A percentile compares a stretch with the other conserved stretches of the same genome.
These are phyloP conservation scores for Tenebrosternarchus preto DNA, from an alignment of 2,113 vertebrate species.

Conservation along the genomic window DNA sequence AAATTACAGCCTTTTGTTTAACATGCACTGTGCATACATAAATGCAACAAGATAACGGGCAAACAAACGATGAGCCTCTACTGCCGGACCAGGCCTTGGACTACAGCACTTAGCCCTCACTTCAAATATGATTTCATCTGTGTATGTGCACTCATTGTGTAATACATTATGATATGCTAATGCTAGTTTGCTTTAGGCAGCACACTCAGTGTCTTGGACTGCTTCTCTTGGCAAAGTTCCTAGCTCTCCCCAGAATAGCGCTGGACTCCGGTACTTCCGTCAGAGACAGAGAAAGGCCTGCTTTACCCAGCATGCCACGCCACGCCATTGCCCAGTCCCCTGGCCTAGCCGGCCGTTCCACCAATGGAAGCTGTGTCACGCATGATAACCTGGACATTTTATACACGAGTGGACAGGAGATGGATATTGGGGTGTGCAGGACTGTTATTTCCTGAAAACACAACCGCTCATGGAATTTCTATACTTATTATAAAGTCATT, in stretches of 20 bases:
- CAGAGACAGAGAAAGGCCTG: background rate
- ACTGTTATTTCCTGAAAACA: no score
- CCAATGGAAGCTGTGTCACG: background rate
- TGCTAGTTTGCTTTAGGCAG: background rate
- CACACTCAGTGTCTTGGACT: background rate
- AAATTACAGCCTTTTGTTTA: no score
- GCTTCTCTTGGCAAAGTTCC: slow-evolving; percentile 30
- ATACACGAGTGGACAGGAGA: background rate
- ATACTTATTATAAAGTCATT: background rate
- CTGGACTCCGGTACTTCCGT: background rate
- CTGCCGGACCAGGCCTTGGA: background rate
- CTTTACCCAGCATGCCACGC: background rate
- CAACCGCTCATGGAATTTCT: background rate
- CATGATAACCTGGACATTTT: background rate
- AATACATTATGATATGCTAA: slow-evolving; percentile 11
- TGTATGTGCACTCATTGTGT: background rate
- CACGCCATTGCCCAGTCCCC: background rate
- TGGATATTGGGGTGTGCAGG: background rate
- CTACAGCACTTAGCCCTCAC: background rate
- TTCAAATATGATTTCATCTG: background rate
- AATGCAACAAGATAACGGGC: background rate
- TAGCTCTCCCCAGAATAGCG: background rate
- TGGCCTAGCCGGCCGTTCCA: background rate
- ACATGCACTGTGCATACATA: no score
- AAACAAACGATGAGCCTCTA: no score